These are phyloP conservation scores for Argyra leucocephala DNA, from an alignment of 2,888 invertebrate species.

Conservation along the genomic window DNA sequence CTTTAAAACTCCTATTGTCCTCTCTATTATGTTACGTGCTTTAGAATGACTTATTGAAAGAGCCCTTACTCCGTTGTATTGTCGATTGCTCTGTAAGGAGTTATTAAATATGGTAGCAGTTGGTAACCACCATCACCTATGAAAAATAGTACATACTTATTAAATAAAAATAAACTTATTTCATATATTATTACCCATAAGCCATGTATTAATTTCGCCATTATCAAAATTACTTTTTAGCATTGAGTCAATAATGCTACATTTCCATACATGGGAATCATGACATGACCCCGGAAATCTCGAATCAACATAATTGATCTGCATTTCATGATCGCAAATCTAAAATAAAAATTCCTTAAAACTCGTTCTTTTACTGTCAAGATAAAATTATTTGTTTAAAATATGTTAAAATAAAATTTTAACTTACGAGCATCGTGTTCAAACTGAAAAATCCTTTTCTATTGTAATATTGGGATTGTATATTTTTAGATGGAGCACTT, in stretches of 20 bases:
- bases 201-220: not conserved
- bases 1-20: conserved; percentile 10
- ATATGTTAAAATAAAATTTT: too few relatives aligned
- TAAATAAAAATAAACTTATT: not conserved
- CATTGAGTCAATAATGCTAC: not conserved
- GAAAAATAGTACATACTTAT: not conserved
- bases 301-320: not conserved
- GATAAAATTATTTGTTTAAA: too few relatives aligned
- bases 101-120: not conserved
- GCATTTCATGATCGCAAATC: not conserved
- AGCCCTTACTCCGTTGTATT: not conserved
- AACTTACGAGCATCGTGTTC: too few relatives aligned
- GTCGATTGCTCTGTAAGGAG: not conserved
- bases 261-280: not conserved
- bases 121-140: conserved; percentile 10
- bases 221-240: not conserved
- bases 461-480: too few relatives aligned
- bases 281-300: too few relatives aligned
- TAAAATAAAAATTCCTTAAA: not conserved
- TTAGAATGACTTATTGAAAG: not conserved
- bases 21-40: conserved; percentile 1
- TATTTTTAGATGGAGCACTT: too few relatives aligned
- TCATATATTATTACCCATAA: not conserved
- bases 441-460: too few relatives aligned
- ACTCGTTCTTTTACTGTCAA: too few relatives aligned